phyloP scores from a whole-genome alignment of 1,140 invertebrate genomes.

The Cydia strobilella region DNA sequence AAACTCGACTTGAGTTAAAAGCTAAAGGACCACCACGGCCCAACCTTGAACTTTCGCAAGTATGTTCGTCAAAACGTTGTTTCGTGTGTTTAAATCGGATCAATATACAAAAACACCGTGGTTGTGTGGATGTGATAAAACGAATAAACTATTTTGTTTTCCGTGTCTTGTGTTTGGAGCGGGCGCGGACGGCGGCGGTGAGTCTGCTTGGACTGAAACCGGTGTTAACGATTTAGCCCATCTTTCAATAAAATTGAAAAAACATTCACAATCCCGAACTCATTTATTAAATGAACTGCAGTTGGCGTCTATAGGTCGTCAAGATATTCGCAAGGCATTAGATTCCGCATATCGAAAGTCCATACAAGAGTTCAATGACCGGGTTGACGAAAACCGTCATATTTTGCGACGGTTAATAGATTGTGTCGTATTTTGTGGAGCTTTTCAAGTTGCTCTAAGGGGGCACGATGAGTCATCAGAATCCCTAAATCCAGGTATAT shows the following conservation, averaged over 20 bases:
- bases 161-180: constrained; percentile 32
- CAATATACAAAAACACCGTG: constrained; percentile 36
- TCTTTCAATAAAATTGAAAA: constrained; percentile 32
- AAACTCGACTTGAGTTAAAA: background rate
- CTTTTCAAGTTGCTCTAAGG: constrained; percentile 36
- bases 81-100: constrained; percentile 32
- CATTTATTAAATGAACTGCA: constrained; percentile 32
- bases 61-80: constrained; percentile 27
- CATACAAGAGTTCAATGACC: no score
- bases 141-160: constrained; percentile 39
- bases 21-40: constrained; percentile 33
- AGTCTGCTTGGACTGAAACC: constrained; percentile 36
- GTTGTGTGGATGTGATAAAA: constrained; percentile 38
- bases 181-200: constrained; percentile 30
- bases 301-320: constrained; percentile 21
- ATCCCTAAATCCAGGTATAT: constrained; percentile 28
- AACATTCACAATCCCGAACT: constrained; percentile 29
- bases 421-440: background rate
- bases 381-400: no score
- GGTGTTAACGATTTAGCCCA: constrained; percentile 34
- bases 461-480: constrained; percentile 38
- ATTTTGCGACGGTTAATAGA: no score
- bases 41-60: constrained; percentile 24
- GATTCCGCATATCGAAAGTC: no score
- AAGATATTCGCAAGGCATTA: constrained; percentile 28